Evolutionary conservation across 2,888 invertebrate species (phyloP), one percentile per base, ranked within the genome.

Genomic region (Rhogogaster chlorosoma): DNA sequence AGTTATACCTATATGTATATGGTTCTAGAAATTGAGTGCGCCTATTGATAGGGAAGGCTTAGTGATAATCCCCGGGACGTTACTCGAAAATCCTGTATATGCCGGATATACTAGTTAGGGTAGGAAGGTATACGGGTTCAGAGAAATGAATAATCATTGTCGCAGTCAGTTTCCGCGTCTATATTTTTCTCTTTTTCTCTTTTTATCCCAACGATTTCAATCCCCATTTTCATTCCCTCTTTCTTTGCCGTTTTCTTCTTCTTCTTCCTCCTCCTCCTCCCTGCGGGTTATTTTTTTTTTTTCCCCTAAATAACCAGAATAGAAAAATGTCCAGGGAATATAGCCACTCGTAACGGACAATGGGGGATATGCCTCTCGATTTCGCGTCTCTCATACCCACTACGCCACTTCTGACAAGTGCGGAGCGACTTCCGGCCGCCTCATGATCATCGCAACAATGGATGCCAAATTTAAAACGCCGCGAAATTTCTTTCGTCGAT

Each of bases 361-460:
- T 42, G 75, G 75, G 29, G 6, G 7, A 22, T 75, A 12, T 75
- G 3, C 26, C 38, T 73, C 38, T 73, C 73, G 38, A 67, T 67
- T 67, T 73, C 9, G 22, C 22, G 36, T 67, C 67, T 67, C 32
- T 29, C 26, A 4, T 18, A 32, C 67, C 26, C 18, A 5, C 67
- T 67, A 61, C 61, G 5, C 29, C 71, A 89, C 91, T 91, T 91
- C 89, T 90, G 91, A 91, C 92, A 91, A 92, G 92, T 91, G 92
- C 90, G 26, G 32, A 32, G 90, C 91, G 90, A 91, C 91, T 92
- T 92, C 91, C 92, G 92, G 87, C 89, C 89, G 89, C 89, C 89
- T 85, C 84, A 73, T 87, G 84, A 87, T 80, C 71, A 38, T 42
- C 88, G 87, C 88, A 88, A 92, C 92, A 93, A 93, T 93, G 90